Percentiles rank a stretch among this genome's conserved stretches.
phyloP scores from a whole-genome alignment of 2,888 invertebrate genomes.

The Nephrotoma flavescens region DNA sequence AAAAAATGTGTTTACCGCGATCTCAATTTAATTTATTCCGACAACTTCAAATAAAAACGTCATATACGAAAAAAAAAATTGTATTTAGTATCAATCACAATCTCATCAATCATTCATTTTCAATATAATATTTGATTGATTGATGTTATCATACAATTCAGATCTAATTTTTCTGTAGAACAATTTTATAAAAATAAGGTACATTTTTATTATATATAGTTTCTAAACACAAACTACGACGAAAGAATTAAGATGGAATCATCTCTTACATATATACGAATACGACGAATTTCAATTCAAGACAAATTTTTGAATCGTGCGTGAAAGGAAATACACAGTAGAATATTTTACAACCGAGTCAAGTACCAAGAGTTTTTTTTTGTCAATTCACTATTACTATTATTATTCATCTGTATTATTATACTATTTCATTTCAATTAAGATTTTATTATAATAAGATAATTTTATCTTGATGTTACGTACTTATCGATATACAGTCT shows the following conservation, averaged over 20 bases:
- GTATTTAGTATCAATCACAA: background rate
- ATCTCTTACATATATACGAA: background rate
- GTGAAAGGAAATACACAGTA: background rate
- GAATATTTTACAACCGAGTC: background rate
- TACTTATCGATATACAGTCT: background rate
- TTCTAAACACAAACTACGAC: background rate
- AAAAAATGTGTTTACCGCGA: background rate
- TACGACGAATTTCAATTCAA: background rate
- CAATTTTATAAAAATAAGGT: background rate
- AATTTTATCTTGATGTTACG: background rate
- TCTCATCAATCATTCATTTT: background rate
- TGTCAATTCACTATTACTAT: background rate
- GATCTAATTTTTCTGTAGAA: background rate
- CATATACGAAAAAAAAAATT: background rate
- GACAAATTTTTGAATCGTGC: background rate
- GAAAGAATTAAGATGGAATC: background rate
- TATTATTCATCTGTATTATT: background rate
- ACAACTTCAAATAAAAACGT: background rate
- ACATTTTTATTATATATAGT: background rate
- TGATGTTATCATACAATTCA: background rate
- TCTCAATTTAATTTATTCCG: background rate
- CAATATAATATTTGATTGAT: background rate
- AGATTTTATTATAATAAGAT: background rate
- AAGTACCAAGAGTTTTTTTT: background rate
- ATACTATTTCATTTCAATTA: background rate